These are phyloP conservation scores for Apis mellifera DNA, from an alignment of 1,140 invertebrate species.

Conservation along the genomic window DNA sequence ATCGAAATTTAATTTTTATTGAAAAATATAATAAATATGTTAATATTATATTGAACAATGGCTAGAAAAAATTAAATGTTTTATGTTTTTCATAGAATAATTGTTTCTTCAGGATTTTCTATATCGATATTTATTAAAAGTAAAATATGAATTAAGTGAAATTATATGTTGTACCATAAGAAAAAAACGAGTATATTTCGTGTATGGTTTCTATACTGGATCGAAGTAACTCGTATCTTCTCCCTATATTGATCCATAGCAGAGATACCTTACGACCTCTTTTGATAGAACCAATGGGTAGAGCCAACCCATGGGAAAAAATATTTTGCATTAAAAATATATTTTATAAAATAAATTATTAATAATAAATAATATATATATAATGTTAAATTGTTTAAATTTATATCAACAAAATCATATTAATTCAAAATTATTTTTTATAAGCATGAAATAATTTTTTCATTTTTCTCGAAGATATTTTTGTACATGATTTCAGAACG, in stretches of 20 bases:
- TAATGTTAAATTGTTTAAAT: neutral
- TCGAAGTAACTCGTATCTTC: slow-evolving; percentile 17
- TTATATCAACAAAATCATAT: neutral
- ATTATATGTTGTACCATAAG: slow-evolving; percentile 9
- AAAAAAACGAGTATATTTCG: neutral
- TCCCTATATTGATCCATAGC: slow-evolving; percentile 34
- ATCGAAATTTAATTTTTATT: neutral
- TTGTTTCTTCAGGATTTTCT: neutral
- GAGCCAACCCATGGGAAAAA: slow-evolving; percentile 13
- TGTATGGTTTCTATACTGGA: slow-evolving; percentile 3
- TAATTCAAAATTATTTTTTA: neutral
- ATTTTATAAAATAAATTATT: neutral
- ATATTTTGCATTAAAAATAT: neutral
- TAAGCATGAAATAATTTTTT: neutral
- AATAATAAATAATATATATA: neutral
- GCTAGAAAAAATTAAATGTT: neutral
- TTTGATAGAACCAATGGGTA: slow-evolving; percentile 28
- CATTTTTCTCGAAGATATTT: slow-evolving; percentile 14
- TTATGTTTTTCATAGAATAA: neutral
- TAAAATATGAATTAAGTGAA: neutral
- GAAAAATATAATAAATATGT: neutral
- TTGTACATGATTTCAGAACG: slow-evolving; percentile 22
- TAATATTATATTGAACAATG: neutral
- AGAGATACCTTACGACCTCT: slow-evolving; percentile 37
- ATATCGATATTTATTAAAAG: neutral